Conservation (phyloP, 2,888 invertebrate genomes). For the Hypercompe scribonia region DNA sequence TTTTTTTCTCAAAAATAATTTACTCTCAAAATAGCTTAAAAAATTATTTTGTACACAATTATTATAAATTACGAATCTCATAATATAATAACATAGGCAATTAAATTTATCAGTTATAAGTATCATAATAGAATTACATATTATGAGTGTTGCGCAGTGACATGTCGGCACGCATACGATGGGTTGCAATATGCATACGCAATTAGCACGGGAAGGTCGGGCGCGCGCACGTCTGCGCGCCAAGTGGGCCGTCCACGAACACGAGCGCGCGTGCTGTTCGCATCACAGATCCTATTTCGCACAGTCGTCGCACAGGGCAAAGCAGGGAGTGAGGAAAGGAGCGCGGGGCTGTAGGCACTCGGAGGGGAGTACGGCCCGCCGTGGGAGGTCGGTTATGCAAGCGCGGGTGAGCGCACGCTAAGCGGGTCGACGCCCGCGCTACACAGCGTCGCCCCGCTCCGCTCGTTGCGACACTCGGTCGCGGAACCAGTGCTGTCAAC, state of each 20-base stretch:
- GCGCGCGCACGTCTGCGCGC: conserved; percentile 62
- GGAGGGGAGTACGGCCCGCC: conserved; percentile 57
- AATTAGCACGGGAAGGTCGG: conserved; percentile 79
- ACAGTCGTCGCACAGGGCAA: conserved; percentile 43
- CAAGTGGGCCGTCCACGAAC: conserved; percentile 63
- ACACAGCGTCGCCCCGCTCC: conserved; percentile 64
- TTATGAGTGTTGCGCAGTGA: conserved; percentile 44
- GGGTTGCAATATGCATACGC: conserved; percentile 68
- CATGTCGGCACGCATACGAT: conserved; percentile 40
- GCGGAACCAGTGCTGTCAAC: conserved; percentile 54
- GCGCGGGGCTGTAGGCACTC: conserved; percentile 36
- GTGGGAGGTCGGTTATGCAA: conserved; percentile 84
- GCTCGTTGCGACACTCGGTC: conserved; percentile 74
- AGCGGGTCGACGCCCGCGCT: conserved; percentile 89
- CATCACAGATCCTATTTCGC: conserved; percentile 79
- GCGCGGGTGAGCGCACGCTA: conserved; percentile 89
- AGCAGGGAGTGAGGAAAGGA: conserved; percentile 35
- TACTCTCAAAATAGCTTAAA: not conserved
- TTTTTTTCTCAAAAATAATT: not conserved
- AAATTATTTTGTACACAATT: not conserved
- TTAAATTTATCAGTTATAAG: not conserved
- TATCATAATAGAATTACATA: conserved; percentile 1
- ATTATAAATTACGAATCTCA: not conserved
- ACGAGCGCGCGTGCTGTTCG: conserved; percentile 58
- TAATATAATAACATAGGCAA: not conserved